These are phyloP conservation scores for Rhagoletis pomonella DNA, from an alignment of 1,140 invertebrate genomes.

Conservation along the genomic window DNA sequence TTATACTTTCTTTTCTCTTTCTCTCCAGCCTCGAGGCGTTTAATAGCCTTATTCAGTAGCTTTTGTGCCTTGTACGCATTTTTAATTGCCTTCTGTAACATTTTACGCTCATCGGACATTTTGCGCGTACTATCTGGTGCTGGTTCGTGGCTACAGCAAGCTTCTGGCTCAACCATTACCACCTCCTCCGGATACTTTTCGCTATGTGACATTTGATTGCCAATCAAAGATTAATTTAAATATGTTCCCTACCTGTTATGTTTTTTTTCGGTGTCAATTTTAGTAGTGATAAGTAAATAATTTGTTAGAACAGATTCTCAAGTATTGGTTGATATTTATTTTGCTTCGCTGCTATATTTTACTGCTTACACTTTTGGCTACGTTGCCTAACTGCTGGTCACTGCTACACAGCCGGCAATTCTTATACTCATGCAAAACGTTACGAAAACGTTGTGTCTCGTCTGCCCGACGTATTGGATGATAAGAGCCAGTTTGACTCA, in stretches of 20 bases:
- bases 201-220: neutral
- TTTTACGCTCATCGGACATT: neutral
- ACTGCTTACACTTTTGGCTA: neutral
- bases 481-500: neutral
- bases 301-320: too few species aligned
- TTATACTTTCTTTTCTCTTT: neutral
- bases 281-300: too few species aligned
- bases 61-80: slow-evolving; percentile 1
- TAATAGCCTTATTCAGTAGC: neutral
- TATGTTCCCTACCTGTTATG: neutral
- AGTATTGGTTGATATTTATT: neutral
- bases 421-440: slow-evolving; percentile 33
- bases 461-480: neutral
- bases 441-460: neutral
- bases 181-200: neutral
- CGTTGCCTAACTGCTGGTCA: neutral
- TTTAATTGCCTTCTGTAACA: neutral
- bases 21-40: neutral
- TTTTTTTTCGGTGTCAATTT: neutral
- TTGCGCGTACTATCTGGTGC: neutral
- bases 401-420: neutral
- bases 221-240: neutral
- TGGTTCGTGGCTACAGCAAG: neutral
- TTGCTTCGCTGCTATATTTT: neutral
- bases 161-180: neutral